Evolutionary conservation across 2,113 vertebrate genomes (phyloP), one percentile per base, ranked within the genome.

Genomic region (Myotis yumanensis): DNA sequence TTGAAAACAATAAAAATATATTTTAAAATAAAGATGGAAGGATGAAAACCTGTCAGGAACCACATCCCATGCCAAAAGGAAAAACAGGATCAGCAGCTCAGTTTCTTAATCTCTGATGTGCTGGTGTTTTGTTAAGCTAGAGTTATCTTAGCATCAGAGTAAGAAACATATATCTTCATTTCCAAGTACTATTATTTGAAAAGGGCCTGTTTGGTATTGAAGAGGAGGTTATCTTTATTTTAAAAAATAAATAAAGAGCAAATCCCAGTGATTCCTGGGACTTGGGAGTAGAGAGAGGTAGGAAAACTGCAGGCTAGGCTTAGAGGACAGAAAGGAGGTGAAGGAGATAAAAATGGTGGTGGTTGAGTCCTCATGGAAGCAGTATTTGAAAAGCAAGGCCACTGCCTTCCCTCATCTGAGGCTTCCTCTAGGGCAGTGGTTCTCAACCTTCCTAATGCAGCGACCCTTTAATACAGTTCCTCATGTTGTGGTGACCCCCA

Each of bases 371-470:
- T 90, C 66, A 66, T 20, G 43, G 82, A 12, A 76, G 28, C 77
- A 90, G 48, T 86, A 54, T 40, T 96, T 96, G 25, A 90, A 86
- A 90, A 95, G 48, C 43, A 79, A 95, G 86, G 12, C 68, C 71
- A 59, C 35, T 69, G 15, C n/a, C 54, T 62, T 95, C 51, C 52
- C 64, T 95, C 69, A 68, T 92, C 64, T 40, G 85, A 94, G 68
- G 20, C 73, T 90, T 92, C 75, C 72, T 93, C 90, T 69, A 90
- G 64, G 77, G 86, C 64, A 40, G 5, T 40, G 43, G 7, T 43
- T 43, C 43, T 43, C 43, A 43, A 43, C 6, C 7, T 43, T 43
- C 43, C 43, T 43, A 43, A 43, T 43, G 43, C 43, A 6, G 1
- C 7, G 43, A 43, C 43, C 43, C 43, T 43, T 43, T 43, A 43